Conservation (phyloP, 2,888 invertebrate genomes). For the Gortyna flavago region DNA sequence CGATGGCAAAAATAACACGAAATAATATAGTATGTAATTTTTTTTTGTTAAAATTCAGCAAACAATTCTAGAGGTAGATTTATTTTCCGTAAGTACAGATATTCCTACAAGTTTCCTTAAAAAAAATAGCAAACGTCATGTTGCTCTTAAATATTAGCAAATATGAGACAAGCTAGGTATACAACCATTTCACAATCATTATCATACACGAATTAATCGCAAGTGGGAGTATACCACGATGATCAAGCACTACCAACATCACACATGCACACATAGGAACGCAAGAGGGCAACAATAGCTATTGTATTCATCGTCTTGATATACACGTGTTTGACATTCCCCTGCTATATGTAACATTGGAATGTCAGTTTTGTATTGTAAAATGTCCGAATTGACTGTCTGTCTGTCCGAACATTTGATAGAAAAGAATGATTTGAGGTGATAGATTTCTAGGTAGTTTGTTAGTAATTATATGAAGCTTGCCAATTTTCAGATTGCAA, state of each 20-base stretch:
- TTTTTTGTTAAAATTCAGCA: too few species aligned
- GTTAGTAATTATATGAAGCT: not conserved
- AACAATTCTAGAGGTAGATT: not conserved
- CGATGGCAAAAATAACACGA: too few species aligned
- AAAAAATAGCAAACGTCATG: not conserved
- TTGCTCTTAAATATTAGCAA: not conserved
- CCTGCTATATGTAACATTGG: constrained; percentile 30
- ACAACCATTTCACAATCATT: not conserved
- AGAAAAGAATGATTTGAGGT: not conserved
- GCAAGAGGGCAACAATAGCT: constrained; percentile 45
- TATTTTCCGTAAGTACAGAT: not conserved
- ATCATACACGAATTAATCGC: not conserved
- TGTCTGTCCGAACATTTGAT: constrained; percentile 7
- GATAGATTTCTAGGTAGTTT: not conserved
- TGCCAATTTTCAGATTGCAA: not conserved
- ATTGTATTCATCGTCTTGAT: constrained; percentile 45
- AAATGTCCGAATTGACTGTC: not conserved
- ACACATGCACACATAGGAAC: constrained; percentile 1
- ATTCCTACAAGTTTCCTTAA: not conserved
- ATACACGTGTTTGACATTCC: constrained; percentile 45
- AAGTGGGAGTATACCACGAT: not conserved
- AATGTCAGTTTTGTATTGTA: constrained; percentile 22
- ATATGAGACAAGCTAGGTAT: too few species aligned
- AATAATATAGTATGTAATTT: too few species aligned
- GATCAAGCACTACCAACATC: constrained; percentile 5